Percentiles rank a stretch among this genome's conserved stretches.
phyloP scores from a whole-genome alignment of 2,797 vertebrate species.

The Girardinus metallicus region DNA sequence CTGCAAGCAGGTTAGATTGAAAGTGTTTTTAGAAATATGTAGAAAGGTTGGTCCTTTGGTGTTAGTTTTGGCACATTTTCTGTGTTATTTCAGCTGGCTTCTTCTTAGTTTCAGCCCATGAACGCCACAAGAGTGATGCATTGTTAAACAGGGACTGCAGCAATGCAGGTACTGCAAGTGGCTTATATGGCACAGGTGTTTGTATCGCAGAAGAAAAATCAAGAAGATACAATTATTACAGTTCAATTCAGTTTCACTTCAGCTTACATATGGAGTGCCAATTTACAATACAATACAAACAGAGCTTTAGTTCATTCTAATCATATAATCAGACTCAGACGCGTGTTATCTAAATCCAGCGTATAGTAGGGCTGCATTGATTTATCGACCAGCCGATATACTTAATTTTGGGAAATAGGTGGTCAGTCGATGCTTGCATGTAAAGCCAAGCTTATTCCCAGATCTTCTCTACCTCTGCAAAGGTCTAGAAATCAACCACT shows the following conservation, averaged over 20 bases:
- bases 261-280: neutral
- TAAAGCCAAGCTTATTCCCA: no score
- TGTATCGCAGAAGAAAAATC: neutral
- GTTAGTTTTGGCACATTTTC: neutral
- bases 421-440: no score
- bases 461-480: no score
- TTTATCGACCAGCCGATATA: neutral
- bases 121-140: neutral
- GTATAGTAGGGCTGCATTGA: no score
- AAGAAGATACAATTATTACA: neutral
- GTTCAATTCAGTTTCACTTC: neutral
- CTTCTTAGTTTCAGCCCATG: neutral
- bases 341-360: neutral
- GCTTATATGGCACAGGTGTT: neutral
- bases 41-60: neutral
- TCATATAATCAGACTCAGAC: neutral
- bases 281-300: neutral
- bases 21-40: neutral
- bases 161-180: neutral
- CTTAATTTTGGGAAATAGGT: no score
- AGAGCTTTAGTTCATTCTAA: neutral
- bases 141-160: neutral
- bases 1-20: constrained; percentile 93
- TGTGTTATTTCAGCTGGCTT: neutral
- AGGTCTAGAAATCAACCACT: no score